Evolutionary conservation across 2,113 vertebrate genomes (phyloP), one percentile per base, ranked within the genome.

Genomic region (Nothocercus julius): DNA sequence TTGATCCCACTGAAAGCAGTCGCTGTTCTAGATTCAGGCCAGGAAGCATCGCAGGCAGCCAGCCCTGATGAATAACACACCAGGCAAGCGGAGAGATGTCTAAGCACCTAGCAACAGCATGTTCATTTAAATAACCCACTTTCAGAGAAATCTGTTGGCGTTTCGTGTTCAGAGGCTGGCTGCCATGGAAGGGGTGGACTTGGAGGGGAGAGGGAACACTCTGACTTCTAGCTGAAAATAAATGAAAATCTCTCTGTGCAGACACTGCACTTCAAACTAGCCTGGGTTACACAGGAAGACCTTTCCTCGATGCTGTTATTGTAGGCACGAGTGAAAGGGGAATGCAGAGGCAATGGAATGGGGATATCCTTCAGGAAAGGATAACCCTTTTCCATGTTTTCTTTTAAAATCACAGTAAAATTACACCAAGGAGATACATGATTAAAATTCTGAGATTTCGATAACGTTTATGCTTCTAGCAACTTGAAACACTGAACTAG

Each of bases 141-240:
- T 44, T n/a, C 40, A 49, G 49, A 47, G 45, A 42, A 22, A 51
- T 63, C 47, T 19, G 7, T 8, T 79, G 53, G 17, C 40, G 19
- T 51, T 63, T 53, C 44, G 6, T 18, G 69, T 75, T 2, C 5
- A 8, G 45, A 63, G 76, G 21, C 74, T 3, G 7, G 11, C 38
- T 34, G n/a, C 56, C 22, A 18, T 19, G 44, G 10, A 18, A n/a
- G 44, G 53, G 4, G 2, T 30, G n/a, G 62, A 11, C 0, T 0
- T n/a, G 44, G 28, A 59, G 18, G 54, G 51, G 30, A 49, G 58
- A 45, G 30, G 30, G 38, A 34, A 24, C 3, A 12, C 24, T 6
- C 7, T 42, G 45, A 18, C 49, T 38, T 2, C 42, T 47, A 34
- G n/a, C 47, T 45, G 53, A 27, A 30, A 17, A 24, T 19, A 49